phyloP scores from a whole-genome alignment of 2,797 vertebrate species.

The Chaetophractus vellerosus region DNA sequence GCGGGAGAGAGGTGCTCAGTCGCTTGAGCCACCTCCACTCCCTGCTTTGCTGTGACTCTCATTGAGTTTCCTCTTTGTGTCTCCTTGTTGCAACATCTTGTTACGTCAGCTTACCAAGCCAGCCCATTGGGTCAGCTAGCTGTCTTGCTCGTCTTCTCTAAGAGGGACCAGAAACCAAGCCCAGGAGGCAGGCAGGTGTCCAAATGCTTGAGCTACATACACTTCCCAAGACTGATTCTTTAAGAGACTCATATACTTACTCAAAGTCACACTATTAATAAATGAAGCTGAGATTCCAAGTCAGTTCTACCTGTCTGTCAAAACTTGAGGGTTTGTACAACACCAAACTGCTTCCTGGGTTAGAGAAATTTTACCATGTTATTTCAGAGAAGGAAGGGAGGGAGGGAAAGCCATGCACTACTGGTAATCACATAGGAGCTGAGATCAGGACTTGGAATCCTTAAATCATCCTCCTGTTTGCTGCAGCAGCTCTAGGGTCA shows the following conservation, averaged over 20 bases:
- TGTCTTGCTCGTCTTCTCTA: no score
- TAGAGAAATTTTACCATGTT: background rate
- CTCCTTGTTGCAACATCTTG: no score
- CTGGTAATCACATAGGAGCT: accelerated
- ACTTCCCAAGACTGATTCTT: background rate
- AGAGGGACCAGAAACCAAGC: no score
- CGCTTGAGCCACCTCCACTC: no score
- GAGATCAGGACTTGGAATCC: background rate
- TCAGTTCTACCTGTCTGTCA: background rate
- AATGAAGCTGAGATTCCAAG: background rate
- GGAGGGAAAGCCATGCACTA: background rate
- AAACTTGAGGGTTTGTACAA: background rate
- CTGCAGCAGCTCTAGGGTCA: background rate
- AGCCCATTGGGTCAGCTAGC: no score
- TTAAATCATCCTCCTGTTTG: no score
- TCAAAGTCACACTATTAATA: background rate
- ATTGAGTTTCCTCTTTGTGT: no score
- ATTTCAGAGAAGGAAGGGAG: background rate
- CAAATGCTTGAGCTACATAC: background rate
- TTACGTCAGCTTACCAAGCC: no score
- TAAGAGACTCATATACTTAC: background rate
- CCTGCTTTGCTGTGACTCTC: no score
- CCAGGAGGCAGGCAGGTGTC: no score
- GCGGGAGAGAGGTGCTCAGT: no score
- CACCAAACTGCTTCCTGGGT: background rate